phyloP scores from a whole-genome alignment of 2,797 vertebrate genomes.

The Zenarchopterus dispar region DNA sequence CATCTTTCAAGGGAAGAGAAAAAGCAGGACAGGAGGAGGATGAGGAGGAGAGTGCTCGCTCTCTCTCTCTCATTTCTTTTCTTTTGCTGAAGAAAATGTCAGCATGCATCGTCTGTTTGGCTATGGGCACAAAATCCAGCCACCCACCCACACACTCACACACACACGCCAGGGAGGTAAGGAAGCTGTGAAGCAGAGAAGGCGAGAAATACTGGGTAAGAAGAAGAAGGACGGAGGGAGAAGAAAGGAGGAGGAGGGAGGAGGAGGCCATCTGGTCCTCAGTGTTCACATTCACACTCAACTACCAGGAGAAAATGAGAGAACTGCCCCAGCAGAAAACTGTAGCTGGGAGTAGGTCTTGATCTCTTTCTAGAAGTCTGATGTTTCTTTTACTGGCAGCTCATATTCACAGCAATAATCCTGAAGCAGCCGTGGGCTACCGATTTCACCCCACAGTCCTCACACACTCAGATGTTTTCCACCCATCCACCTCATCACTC shows the following conservation, averaged over 20 bases:
- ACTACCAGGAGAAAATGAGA: slow-evolving; percentile 48
- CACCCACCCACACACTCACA: slow-evolving; percentile 43
- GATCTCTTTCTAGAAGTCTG: slow-evolving; percentile 55
- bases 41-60: slow-evolving; percentile 14
- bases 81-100: slow-evolving; percentile 76
- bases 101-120: slow-evolving; percentile 78
- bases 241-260: slow-evolving; percentile 51
- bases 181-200: slow-evolving; percentile 61
- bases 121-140: slow-evolving; percentile 67
- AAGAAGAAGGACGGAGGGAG: slow-evolving; percentile 50
- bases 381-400: slow-evolving; percentile 47
- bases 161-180: slow-evolving; percentile 60
- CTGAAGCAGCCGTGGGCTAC: slow-evolving; percentile 21
- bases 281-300: slow-evolving; percentile 52
- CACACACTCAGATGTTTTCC: slow-evolving; percentile 9
- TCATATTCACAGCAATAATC: slow-evolving; percentile 36
- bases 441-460: slow-evolving; percentile 18
- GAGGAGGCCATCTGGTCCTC: slow-evolving; percentile 76
- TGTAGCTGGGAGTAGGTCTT: slow-evolving; percentile 45
- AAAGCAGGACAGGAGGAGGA: slow-evolving; percentile 27
- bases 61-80: slow-evolving; percentile 42
- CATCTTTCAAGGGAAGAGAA: slow-evolving; percentile 55
- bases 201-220: slow-evolving; percentile 60
- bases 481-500: not conserved
- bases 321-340: slow-evolving; percentile 46